Conservation (phyloP, 2,888 invertebrate species). For the Drosophila robusta region DNA sequence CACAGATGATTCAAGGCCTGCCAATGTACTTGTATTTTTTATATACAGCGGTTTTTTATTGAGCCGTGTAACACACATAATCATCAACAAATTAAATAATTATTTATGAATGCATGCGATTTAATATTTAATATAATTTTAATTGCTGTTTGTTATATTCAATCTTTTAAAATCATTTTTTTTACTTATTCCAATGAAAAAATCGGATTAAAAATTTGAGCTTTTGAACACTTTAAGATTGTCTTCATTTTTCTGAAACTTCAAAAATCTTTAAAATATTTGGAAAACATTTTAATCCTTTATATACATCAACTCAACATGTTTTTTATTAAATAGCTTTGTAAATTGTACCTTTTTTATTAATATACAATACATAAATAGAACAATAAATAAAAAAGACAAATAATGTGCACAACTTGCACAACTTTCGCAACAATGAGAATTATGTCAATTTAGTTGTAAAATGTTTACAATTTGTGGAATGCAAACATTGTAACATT, state of each 20-base stretch:
- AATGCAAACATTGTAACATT: constrained; percentile 4
- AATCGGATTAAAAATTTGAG: neutral
- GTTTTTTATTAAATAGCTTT: too few relatives aligned
- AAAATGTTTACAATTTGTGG: constrained; percentile 10
- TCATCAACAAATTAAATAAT: constrained; percentile 6
- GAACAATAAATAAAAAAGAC: neutral
- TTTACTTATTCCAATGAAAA: neutral
- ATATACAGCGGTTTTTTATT: constrained; percentile 17
- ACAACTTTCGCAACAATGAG: neutral
- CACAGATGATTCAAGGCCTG: constrained; percentile 26
- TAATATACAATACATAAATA: too few relatives aligned
- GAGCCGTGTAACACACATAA: constrained; percentile 2
- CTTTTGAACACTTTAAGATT: neutral
- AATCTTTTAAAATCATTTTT: neutral
- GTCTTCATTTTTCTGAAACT: too few relatives aligned
- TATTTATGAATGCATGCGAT: constrained; percentile 5
- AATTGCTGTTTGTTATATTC: constrained; percentile 1
- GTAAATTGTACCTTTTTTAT: too few relatives aligned
- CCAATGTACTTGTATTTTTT: constrained; percentile 11
- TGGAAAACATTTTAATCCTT: too few relatives aligned
- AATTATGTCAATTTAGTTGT: constrained; percentile 25
- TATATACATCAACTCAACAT: too few relatives aligned
- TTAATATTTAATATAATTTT: constrained; percentile 9
- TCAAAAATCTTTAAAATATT: too few relatives aligned
- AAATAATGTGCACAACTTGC: constrained; percentile 17